These are phyloP conservation scores for Ostrea edulis DNA, from an alignment of 1,140 invertebrate species.

Conservation along the genomic window DNA sequence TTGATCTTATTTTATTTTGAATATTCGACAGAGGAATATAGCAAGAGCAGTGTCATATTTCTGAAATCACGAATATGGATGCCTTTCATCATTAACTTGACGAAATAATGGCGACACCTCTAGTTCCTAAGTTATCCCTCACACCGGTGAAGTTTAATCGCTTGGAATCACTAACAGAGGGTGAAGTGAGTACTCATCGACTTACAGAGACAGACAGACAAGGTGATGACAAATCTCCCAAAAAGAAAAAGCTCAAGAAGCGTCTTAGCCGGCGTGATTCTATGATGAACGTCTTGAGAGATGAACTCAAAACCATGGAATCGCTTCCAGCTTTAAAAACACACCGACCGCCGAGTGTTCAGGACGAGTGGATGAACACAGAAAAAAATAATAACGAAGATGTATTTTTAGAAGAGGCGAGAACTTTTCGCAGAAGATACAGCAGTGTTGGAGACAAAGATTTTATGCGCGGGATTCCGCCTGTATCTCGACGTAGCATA, in stretches of 20 bases:
- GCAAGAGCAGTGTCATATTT: background rate
- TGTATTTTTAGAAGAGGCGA: background rate
- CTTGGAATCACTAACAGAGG: background rate
- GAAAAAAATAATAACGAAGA: background rate
- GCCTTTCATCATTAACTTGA: background rate
- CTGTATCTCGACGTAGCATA: constrained; percentile 28
- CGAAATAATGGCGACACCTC: background rate
- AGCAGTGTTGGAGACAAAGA: background rate
- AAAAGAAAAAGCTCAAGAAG: constrained; percentile 26
- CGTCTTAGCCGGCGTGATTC: constrained; percentile 45
- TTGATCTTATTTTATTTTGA: constrained; percentile 21
- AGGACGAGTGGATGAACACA: background rate
- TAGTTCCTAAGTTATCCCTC: constrained; percentile 29
- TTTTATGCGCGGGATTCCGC: background rate
- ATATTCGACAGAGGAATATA: background rate
- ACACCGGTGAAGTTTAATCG: constrained; percentile 31
- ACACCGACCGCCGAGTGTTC: constrained; percentile 1
- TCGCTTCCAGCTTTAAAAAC: constrained; percentile 47
- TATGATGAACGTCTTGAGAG: constrained; percentile 52
- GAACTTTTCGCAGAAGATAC: background rate
- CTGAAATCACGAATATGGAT: background rate
- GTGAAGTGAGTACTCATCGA: background rate
- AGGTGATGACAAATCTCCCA: background rate
- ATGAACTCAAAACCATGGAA: constrained; percentile 52
- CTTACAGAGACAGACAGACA: background rate